Base-by-base conservation (phyloP, 2,888 invertebrate genomes). In the Gonocerus acuteangulatus region DNA sequence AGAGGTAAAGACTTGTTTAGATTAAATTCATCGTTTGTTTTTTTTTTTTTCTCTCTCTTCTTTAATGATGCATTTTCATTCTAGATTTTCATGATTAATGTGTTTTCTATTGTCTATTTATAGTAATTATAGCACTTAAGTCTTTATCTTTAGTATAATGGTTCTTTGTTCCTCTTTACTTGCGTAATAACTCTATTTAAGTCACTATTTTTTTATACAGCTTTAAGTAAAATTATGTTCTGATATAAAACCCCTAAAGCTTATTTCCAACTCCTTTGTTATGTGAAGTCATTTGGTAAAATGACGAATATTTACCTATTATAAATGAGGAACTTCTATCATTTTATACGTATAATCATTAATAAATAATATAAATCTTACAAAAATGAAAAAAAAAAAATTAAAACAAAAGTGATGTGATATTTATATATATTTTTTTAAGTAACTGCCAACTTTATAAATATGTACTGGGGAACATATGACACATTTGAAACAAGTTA, bases 371-470 rank as follows among this genome's bases (percentile, higher is more conserved):
- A 32, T 11, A 32, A 32, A 32, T 32, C 11, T 32, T 11, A 9
- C 6, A 39, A n/a, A 39, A 39, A n/a, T 39, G 39, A 9, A 39
- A 39, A 39, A 4, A 9, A n/a, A 27, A 27, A 27, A 27, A 27
- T 6, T 6, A 27, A 27, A 9, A 6, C 18, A 34, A 56, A 56
- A 56, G 44, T 56, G 42, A 45, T 56, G 56, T 56, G 56, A 56
- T 56, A 56, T 45, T 15, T 56, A 56, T 54, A 42, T 39, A 48
- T 49, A 49, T 56, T 56, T 56, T 56, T 56, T 56, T 45, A 56
- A 56, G 56, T 44, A 42, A 56, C 36, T 23, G 56, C 56, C 56
- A 56, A 56, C 36, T 39, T 56, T 56, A 15, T 56, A 45, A 54
- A 16, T 3, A 22, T 21, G 22, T 13, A 47, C 21, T 19, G 19